Percentiles rank a stretch among this genome's conserved stretches.
These are phyloP conservation scores for Cephus cinctus DNA, from an alignment of 1,140 invertebrate genomes.

Conservation along the genomic window DNA sequence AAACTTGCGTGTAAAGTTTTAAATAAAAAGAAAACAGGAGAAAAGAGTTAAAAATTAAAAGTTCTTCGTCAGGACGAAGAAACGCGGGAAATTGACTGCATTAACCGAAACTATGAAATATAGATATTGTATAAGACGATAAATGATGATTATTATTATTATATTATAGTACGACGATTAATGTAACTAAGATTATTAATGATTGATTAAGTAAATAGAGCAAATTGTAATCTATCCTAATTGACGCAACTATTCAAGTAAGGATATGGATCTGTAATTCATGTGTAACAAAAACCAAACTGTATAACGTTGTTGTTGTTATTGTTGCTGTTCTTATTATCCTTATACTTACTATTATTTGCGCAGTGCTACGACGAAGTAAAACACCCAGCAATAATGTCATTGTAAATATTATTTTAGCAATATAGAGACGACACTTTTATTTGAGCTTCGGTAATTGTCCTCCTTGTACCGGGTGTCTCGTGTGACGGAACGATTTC, in stretches of 20 bases:
- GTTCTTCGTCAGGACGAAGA: not conserved
- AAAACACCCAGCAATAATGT: not conserved
- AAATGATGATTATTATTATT: constrained; percentile 36
- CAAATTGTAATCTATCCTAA: constrained; percentile 23
- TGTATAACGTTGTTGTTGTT: constrained; percentile 27
- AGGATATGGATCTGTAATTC: constrained; percentile 29
- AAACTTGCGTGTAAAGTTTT: not conserved
- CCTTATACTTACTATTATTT: no score
- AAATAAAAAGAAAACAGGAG: constrained; percentile 16
- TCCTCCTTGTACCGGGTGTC: no score
- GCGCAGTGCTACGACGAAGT: no score
- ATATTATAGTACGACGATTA: no score
- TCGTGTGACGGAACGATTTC: no score
- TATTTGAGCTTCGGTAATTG: no score
- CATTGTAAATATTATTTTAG: no score
- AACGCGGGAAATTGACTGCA: constrained; percentile 16
- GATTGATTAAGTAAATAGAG: constrained; percentile 17
- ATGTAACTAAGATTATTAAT: constrained; percentile 28
- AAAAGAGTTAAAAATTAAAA: constrained; percentile 15
- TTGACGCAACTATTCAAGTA: constrained; percentile 15
- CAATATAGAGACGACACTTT: no score
- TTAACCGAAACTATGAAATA: constrained; percentile 35
- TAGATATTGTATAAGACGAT: constrained; percentile 38
- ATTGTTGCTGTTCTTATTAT: constrained; percentile 24
- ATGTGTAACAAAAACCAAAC: constrained; percentile 30